Evolutionary conservation across 2,888 invertebrate species (phyloP), one percentile per base, ranked within the genome.

Genomic region (Lysandra coridon): DNA sequence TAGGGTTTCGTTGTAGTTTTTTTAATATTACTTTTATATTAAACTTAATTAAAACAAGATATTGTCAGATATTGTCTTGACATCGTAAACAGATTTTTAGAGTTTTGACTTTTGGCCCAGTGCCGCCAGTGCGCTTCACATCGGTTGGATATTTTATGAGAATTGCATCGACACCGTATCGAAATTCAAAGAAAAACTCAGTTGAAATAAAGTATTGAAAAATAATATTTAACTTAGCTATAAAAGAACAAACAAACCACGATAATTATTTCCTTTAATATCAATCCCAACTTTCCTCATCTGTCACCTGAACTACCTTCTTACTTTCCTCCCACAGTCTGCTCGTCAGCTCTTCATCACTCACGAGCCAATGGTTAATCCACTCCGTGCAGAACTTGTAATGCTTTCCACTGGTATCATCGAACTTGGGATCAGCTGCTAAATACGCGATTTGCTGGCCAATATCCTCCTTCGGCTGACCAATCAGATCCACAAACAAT

Each of bases 261-360:
- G n/a, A n/a, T 23, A 23, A 23, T n/a, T 74, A 7, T 23, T 1
- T 6, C 40, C 6, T 33, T 7, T 12, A 74, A 4, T 53, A 82
- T 1, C 30, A 44, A 79, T 92, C 91, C 91, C 91, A 93, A 78
- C 92, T 88, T 85, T 92, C 92, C 12, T 86, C 84, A 0, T 79
- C 75, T 1, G 84, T 86, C 62, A 94, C 88, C 14, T 89, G 88
- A 4, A 93, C 91, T 7, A 87, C 82, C 79, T 83, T 84, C 80
- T 93, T 94, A 0, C 92, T 87, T 60, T 84, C 85, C 0, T 88
- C 85, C 94, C 94, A 94, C 33, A 94, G 81, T 30, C 81, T 85
- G 73, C 82, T 85, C 1, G 89, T 90, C 40, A 92, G 75, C 4
- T 83, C 79, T 0, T 81, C 78, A 79, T 94, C 89, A 60, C 82